Conservation (phyloP, 2,797 vertebrate species). For the Schizothorax lantsangensis region DNA sequence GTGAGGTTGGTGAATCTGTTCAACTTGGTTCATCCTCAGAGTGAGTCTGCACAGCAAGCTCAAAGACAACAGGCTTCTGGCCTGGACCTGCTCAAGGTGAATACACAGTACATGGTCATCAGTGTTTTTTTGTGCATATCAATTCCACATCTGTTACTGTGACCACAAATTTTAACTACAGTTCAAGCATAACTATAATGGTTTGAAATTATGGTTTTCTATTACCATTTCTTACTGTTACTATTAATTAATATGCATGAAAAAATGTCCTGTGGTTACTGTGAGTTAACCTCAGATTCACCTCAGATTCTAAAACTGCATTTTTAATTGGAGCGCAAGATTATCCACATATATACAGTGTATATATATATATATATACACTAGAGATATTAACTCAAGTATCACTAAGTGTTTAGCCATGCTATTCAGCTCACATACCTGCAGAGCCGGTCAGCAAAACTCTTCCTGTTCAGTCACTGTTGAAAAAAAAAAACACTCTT, state of each 20-base stretch:
- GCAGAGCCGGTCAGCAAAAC: background rate
- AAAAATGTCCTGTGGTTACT: no score
- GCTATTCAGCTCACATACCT: background rate
- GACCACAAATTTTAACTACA: background rate
- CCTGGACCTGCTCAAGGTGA: constrained; percentile 88
- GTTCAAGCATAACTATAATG: background rate
- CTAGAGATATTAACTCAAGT: background rate
- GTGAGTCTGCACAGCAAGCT: constrained; percentile 85
- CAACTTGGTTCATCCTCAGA: constrained; percentile 87
- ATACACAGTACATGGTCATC: background rate
- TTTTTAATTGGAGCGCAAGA: background rate
- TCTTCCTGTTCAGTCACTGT: background rate
- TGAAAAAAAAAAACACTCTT: background rate
- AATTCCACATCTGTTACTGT: constrained; percentile 4
- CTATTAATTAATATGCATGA: background rate
- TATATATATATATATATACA: no score
- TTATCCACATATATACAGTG: background rate
- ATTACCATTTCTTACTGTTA: background rate
- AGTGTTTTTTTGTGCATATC: background rate
- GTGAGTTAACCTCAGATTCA: no score
- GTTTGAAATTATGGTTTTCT: no score
- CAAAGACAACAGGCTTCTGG: constrained; percentile 78
- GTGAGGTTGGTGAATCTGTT: constrained; percentile 85
- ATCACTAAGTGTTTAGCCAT: background rate
- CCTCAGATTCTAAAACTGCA: no score